Base-by-base conservation (phyloP, 2,797 vertebrate species). In the Fringilla coelebs region DNA sequence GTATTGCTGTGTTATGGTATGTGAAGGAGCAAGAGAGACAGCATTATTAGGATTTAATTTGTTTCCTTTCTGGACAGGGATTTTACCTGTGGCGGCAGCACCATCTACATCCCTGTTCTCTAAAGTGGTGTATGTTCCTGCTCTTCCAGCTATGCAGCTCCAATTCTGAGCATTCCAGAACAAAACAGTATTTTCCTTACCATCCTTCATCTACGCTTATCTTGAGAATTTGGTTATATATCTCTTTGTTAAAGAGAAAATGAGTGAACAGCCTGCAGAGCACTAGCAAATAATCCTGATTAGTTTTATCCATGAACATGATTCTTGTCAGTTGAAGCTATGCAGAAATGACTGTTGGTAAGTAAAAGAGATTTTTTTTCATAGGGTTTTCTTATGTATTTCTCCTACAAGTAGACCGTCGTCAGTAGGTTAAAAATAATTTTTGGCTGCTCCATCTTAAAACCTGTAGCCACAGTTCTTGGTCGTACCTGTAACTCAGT, bases 201-300 rank as follows among this genome's bases (percentile, higher is more conserved):
- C 2, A 7, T 57, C 10, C 17, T 34, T 88, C 38, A 65, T 32
- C 31, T 78, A 26, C 2, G 1, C 48, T 5, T 57, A 36, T 22
- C 10, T 43, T 76, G n/a, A 84, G 80, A 88, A 75, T 76, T 79
- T 72, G 36, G 19, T 36, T 51, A 9, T 67, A 13, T 43, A 16
- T 68, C 22, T 79, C 12, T 41, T 31, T 28, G 40, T 78, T 85
- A 58, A 60, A 68, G n/a, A 91, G 46, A 62, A 91, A 80, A 80
- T 43, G 10, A 63, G 22, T 63, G 24, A 86, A 65, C n/a, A 95
- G 45, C 26, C 34, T 72, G 41, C 38, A 76, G 60, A 89, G 28
- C 34, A 15, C 49, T 84, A 86, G 73, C 54, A 88, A 92, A 72
- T 94, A 62, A 68, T 76, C 73, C 11, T 89, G 63, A 60, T 75